Evolutionary conservation across 2,888 invertebrate genomes (phyloP).

Genomic region (Leptopterna dolabrata): DNA sequence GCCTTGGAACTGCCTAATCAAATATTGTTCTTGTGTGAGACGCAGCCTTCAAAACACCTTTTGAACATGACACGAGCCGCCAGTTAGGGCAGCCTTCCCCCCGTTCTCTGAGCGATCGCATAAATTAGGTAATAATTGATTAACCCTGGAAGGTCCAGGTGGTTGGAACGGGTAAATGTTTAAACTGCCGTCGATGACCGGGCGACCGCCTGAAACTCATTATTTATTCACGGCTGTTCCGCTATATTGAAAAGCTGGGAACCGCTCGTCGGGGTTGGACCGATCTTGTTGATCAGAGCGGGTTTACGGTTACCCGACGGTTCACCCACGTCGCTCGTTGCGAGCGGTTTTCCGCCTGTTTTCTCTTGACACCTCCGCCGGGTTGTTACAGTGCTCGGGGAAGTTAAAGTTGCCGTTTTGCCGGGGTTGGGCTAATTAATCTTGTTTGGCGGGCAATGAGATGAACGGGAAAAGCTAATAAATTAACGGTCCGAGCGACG

Average conservation of each 20-base stretch:
- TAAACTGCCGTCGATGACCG: conserved; percentile 36
- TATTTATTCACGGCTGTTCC: conserved; percentile 42
- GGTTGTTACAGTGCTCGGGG: neutral
- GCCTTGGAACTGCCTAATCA: no score
- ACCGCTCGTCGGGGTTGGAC: neutral
- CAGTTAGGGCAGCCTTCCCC: no score
- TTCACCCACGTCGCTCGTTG: neutral
- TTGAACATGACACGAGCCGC: neutral
- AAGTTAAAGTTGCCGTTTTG: neutral
- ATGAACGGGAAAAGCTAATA: neutral
- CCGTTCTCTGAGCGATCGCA: no score
- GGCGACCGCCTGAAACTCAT: conserved; percentile 23
- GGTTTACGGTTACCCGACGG: neutral
- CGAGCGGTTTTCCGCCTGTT: neutral
- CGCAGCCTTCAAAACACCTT: neutral
- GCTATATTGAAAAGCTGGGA: conserved; percentile 36
- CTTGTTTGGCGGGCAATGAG: neutral
- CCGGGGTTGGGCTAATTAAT: neutral
- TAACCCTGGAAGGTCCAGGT: conserved; percentile 42
- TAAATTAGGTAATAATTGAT: conserved; percentile 35
- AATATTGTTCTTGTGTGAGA: no score
- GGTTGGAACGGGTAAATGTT: conserved; percentile 38
- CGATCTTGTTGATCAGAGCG: conserved; percentile 37
- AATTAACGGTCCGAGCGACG: neutral
- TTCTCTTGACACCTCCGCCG: conserved; percentile 11